Conservation (phyloP, 2,113 vertebrate species). For the Donacobius atricapilla region DNA sequence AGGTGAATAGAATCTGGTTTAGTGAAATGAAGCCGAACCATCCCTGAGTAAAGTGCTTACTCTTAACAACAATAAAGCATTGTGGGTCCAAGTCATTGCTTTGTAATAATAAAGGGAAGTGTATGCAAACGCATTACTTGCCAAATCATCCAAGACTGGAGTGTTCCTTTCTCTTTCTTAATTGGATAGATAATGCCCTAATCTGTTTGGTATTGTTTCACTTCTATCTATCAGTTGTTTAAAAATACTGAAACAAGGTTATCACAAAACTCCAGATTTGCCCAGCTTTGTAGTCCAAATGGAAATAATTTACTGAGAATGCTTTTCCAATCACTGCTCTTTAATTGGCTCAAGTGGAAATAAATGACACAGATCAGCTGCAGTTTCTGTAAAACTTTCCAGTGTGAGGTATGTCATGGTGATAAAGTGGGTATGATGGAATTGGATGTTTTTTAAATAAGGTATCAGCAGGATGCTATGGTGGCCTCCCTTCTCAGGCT, state of each 20-base stretch:
- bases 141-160: neutral
- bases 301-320: neutral
- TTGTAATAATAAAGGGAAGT: neutral
- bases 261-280: conserved; percentile 12
- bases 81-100: neutral
- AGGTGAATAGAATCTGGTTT: neutral
- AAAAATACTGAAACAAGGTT: conserved; percentile 22
- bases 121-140: neutral
- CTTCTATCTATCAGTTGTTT: neutral
- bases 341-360: conserved; percentile 67
- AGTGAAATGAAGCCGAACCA: neutral
- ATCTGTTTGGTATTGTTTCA: conserved; percentile 1
- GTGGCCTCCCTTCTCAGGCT: conserved; percentile 38
- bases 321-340: neutral
- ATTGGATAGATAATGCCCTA: conserved; percentile 24
- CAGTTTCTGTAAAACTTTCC: conserved; percentile 9
- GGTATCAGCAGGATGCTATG: conserved; percentile 16
- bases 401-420: neutral
- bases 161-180: neutral
- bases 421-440: conserved; percentile 34
- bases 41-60: neutral
- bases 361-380: conserved; percentile 48
- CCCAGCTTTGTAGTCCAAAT: neutral
- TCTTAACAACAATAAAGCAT: neutral
- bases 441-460: conserved; percentile 35